These are phyloP conservation scores for Mellilla xanthometata DNA, from an alignment of 2,888 invertebrate species.

Conservation along the genomic window DNA sequence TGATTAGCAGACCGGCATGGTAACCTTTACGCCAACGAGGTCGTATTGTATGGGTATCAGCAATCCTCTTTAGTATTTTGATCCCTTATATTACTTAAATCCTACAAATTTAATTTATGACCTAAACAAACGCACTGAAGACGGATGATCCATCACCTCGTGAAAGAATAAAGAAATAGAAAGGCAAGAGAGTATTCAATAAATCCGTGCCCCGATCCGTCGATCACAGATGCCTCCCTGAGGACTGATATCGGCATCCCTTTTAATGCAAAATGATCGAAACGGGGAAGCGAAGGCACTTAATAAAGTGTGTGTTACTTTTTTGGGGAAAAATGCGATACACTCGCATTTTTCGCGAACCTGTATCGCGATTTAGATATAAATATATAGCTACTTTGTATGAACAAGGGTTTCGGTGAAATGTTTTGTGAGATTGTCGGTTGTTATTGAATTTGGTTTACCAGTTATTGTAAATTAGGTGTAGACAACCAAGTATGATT, in stretches of 20 bases:
- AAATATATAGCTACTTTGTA: no score
- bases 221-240: slow-evolving; percentile 71
- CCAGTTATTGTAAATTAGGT: no score
- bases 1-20: no score
- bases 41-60: no score
- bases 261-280: slow-evolving; percentile 59
- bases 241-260: slow-evolving; percentile 54
- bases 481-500: no score
- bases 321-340: background rate
- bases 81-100: background rate
- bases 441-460: no score
- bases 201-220: slow-evolving; percentile 64
- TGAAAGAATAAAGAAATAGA: slow-evolving; percentile 45
- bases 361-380: no score
- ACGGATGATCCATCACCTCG: slow-evolving; percentile 59
- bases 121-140: slow-evolving; percentile 50
- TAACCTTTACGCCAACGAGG: no score
- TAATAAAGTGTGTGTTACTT: slow-evolving; percentile 18
- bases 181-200: slow-evolving; percentile 71
- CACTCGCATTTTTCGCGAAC: no score
- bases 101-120: slow-evolving; percentile 2
- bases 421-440: no score
- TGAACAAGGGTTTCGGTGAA: no score
- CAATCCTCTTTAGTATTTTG: no score
- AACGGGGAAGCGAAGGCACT: slow-evolving; percentile 29